Base-by-base conservation (phyloP, 1,140 invertebrate genomes). In the Xylocopa sonorina region DNA sequence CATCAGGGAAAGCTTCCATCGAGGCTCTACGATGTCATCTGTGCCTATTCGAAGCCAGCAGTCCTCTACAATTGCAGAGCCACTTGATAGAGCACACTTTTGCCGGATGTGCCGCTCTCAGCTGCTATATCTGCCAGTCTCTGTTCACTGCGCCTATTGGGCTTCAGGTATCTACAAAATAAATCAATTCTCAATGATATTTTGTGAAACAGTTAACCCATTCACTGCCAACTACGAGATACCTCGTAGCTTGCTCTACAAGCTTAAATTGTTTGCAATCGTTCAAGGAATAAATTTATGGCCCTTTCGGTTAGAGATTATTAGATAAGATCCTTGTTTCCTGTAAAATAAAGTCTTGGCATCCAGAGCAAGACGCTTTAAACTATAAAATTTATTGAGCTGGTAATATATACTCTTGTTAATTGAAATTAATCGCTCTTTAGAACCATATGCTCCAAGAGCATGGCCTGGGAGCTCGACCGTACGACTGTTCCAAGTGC, bases 11-110 rank as follows among this genome's bases (percentile, higher is more conserved):
- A 71, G 55, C 62, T 1, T 83, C 88, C 2, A 53, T 88, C 9
- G 88, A 91, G 38, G 82, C 87, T 62, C 75, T 92, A 12, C 79
- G 97, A 84, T 98, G 97, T 89, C 94, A 95, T 68, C 92, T 98
- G 0, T 98, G 97, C 86, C 92, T 94, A 12, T 94, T 95, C 64
- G 91, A 95, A 3, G 95, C 97, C 32, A 94, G 95, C 27, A 96
- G 95, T 27, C 95, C 96, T 0, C 94, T 95, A 12, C 96, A 97
- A 82, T 94, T 99, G 2, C 98, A 99, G 91, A 95, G 96, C 60
- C 98, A 99, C 88, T 93, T 99, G 48, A 98, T 99, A 66, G 97
- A 98, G 84, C 98, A 99, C 89, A 98, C 96, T 0, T 98, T 98
- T 89, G 96, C 96, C 46, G 97, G 97, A 4, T 97, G 97, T 80